phyloP scores from a whole-genome alignment of 2,888 invertebrate genomes.

The Scaptomyza reducta region DNA sequence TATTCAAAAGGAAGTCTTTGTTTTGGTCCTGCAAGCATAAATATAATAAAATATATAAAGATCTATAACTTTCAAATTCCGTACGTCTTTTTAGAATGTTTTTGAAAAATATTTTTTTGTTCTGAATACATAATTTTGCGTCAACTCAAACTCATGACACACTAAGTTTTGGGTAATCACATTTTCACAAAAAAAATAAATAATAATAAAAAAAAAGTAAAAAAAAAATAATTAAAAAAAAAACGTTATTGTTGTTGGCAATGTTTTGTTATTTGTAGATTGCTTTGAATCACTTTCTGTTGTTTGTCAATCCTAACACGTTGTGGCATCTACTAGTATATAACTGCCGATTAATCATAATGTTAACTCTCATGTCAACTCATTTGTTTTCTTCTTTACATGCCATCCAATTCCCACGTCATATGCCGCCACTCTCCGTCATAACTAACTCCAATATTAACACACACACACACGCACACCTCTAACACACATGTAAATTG shows the following conservation, averaged over 20 bases:
- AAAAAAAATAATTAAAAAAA: too few species aligned
- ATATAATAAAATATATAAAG: background rate
- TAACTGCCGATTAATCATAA: constrained; percentile 39
- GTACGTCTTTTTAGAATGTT: background rate
- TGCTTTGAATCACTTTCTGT: background rate
- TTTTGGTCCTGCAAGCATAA: background rate
- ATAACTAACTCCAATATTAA: constrained; percentile 53
- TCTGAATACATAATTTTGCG: too few species aligned
- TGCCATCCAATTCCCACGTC: constrained; percentile 80
- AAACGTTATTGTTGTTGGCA: background rate
- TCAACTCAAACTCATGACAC: background rate
- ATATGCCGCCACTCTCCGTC: constrained; percentile 68
- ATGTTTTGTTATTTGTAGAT: background rate
- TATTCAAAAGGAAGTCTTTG: background rate
- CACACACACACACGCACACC: background rate
- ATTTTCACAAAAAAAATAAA: too few species aligned
- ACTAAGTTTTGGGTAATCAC: background rate
- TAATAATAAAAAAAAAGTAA: background rate
- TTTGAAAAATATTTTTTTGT: background rate
- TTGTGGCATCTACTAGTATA: constrained; percentile 12
- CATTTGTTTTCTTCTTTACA: constrained; percentile 77
- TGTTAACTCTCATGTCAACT: constrained; percentile 57
- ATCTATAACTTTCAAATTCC: background rate
- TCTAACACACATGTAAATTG: constrained; percentile 10
- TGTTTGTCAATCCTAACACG: constrained; percentile 2